Conservation (phyloP, 2,113 vertebrate species). For the Chlamydotis undulata region DNA sequence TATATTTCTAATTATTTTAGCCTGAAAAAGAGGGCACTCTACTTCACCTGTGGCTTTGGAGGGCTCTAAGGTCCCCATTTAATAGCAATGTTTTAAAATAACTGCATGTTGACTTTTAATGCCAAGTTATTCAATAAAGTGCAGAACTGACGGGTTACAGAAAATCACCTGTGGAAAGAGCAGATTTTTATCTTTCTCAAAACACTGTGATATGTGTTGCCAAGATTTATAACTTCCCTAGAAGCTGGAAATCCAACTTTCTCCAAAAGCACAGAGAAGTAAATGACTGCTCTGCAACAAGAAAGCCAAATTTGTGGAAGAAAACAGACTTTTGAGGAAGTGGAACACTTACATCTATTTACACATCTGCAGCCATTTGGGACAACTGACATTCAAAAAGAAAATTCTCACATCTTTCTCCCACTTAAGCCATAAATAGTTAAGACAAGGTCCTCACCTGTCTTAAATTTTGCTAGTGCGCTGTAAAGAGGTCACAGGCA, state of each 20-base stretch:
- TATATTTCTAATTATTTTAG: slow-evolving; percentile 10
- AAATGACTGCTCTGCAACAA: not conserved
- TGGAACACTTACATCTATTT: slow-evolving; percentile 44
- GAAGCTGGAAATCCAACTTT: slow-evolving; percentile 46
- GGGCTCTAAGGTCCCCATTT: not conserved
- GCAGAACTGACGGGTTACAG: slow-evolving; percentile 4
- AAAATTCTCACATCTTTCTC: slow-evolving; percentile 50
- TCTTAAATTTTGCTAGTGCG: slow-evolving; percentile 37
- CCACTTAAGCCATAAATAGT: slow-evolving; percentile 53
- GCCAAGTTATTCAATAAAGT: slow-evolving; percentile 5
- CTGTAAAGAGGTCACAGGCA: slow-evolving; percentile 5
- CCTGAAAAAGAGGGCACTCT: not conserved
- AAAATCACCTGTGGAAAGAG: slow-evolving; percentile 40
- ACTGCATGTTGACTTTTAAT: not conserved
- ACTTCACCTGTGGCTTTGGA: not conserved
- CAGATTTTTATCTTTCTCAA: slow-evolving; percentile 60
- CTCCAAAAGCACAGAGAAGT: not conserved
- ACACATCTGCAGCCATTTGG: slow-evolving; percentile 34
- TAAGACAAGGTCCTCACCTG: slow-evolving; percentile 61
- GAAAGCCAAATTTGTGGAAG: slow-evolving; percentile 22
- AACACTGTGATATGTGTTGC: slow-evolving; percentile 2
- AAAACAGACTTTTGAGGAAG: slow-evolving; percentile 30
- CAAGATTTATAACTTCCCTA: slow-evolving; percentile 52
- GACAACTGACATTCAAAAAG: slow-evolving; percentile 27
- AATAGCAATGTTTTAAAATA: slow-evolving; percentile 23